A percentile compares a stretch with the other conserved stretches of the same genome.
Conservation (phyloP, 1,140 invertebrate species). For the Epicauta chinensis region DNA sequence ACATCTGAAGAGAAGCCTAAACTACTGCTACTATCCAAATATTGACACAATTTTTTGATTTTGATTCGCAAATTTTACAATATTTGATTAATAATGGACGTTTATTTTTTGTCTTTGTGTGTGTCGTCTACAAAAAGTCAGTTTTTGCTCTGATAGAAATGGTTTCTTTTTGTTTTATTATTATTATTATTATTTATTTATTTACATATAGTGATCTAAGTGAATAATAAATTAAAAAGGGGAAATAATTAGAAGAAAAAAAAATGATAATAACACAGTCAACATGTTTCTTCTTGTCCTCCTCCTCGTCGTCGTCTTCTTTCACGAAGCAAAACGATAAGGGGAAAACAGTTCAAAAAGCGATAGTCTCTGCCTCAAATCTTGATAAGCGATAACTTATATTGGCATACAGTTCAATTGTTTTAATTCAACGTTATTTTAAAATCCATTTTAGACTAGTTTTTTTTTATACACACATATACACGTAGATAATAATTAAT, state of each 20-base stretch:
- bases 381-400: no score
- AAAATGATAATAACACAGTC: conserved; percentile 31
- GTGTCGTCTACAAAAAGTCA: no score
- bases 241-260: conserved; percentile 25
- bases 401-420: not conserved
- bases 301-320: conserved; percentile 4
- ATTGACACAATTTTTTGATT: conserved; percentile 25
- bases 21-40: conserved; percentile 34
- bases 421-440: conserved; percentile 3
- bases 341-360: no score
- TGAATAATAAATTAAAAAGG: no score
- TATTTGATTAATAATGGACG: no score
- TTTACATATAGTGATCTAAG: no score
- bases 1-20: conserved; percentile 29
- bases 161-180: no score
- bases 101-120: no score
- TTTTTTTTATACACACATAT: conserved; percentile 22
- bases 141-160: no score
- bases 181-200: no score
- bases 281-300: conserved; percentile 3
- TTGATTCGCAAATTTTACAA: conserved; percentile 6
- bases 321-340: not conserved
- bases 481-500: conserved; percentile 16
- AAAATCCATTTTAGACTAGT: conserved; percentile 22
- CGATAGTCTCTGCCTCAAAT: no score